phyloP scores from a whole-genome alignment of 2,113 vertebrate genomes.

The Plecotus auritus region DNA sequence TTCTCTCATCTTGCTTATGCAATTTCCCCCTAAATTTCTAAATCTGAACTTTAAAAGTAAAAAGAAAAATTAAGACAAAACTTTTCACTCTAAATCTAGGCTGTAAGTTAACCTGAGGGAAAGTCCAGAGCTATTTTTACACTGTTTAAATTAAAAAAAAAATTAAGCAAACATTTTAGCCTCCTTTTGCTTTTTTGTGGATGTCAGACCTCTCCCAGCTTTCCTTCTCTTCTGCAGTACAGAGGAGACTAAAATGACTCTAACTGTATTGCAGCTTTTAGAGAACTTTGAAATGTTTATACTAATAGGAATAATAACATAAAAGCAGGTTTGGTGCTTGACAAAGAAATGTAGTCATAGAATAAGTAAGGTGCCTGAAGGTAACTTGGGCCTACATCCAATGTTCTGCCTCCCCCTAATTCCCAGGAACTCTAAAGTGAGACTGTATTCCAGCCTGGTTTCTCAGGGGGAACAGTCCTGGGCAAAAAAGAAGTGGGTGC shows the following conservation, averaged over 20 bases:
- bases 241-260: not conserved
- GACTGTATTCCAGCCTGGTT: not conserved
- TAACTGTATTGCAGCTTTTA: conserved; percentile 9
- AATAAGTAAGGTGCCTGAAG: not conserved
- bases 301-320: conserved; percentile 1
- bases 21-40: not conserved
- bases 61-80: conserved; percentile 3
- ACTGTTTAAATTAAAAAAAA: not conserved
- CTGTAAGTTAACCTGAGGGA: conserved; percentile 24
- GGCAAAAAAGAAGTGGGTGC: not conserved
- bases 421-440: not conserved
- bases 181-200: not conserved
- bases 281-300: conserved; percentile 13
- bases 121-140: conserved; percentile 24
- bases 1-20: not conserved
- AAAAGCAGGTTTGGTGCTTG: not conserved
- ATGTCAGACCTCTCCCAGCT: not conserved
- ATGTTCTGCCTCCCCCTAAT: not conserved
- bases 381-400: not conserved
- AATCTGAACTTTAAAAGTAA: conserved; percentile 36
- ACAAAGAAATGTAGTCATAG: not conserved
- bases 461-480: not conserved
- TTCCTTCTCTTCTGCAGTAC: not conserved
- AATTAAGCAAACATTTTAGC: not conserved
- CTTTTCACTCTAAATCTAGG: not conserved